Percentiles rank a stretch among this genome's conserved stretches.
phyloP scores from a whole-genome alignment of 2,888 invertebrate genomes.

The Tenthredo amoena region DNA sequence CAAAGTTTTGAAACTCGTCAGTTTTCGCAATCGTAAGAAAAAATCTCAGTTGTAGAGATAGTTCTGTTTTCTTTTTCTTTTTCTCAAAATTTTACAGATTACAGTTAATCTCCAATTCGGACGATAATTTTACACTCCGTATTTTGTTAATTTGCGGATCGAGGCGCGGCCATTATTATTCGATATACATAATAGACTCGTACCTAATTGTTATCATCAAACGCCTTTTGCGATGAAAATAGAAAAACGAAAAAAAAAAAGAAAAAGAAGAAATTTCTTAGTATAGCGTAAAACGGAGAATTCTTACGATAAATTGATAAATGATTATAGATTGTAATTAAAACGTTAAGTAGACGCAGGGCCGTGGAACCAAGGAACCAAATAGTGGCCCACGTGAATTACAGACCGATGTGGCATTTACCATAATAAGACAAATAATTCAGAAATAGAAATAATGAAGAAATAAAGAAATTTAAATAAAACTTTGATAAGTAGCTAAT shows the following conservation, averaged over 20 bases:
- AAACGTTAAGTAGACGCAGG: conserved; percentile 33
- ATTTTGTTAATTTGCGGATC: neutral
- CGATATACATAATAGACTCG: neutral
- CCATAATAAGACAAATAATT: conserved; percentile 51
- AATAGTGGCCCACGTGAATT: conserved; percentile 44
- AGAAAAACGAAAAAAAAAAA: neutral
- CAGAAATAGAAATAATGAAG: conserved; percentile 18
- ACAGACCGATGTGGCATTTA: conserved; percentile 52
- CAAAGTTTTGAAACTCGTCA: no score
- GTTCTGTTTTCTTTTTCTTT: neutral
- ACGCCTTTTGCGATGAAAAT: conserved; percentile 13
- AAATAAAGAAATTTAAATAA: neutral
- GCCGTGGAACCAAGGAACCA: conserved; percentile 50
- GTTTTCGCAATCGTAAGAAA: neutral
- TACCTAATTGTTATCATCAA: neutral
- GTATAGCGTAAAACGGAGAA: neutral
- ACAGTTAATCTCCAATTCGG: neutral
- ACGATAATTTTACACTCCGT: neutral
- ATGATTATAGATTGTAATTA: conserved; percentile 12
- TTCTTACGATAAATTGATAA: conserved; percentile 3
- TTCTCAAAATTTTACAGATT: neutral
- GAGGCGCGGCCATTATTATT: neutral
- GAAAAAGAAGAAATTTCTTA: neutral
- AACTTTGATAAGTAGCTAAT: conserved; percentile 36
- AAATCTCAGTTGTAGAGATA: neutral